phyloP scores from a whole-genome alignment of 1,140 invertebrate species.

The Ctenoplectra terminalis region DNA sequence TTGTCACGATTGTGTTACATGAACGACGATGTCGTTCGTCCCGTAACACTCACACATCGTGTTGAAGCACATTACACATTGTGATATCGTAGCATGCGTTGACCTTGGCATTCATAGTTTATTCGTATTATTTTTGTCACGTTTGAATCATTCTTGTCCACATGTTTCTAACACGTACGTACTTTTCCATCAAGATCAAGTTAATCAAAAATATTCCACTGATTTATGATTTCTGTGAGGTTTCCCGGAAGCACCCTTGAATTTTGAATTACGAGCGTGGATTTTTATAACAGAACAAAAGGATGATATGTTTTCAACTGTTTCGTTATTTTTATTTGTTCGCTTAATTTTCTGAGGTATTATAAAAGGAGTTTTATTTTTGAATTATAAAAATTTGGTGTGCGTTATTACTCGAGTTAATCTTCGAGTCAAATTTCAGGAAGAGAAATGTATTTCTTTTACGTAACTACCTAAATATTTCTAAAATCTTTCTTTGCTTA shows the following conservation, averaged over 20 bases:
- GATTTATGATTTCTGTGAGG: neutral
- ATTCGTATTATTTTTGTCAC: neutral
- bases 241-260: neutral
- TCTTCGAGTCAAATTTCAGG: neutral
- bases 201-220: conserved; percentile 17
- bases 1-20: neutral
- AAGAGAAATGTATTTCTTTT: neutral
- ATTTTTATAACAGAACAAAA: neutral
- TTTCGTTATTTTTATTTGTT: neutral
- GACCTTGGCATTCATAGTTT: conserved; percentile 38
- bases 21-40: conserved; percentile 8
- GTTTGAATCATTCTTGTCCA: conserved; percentile 3
- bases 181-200: conserved; percentile 22
- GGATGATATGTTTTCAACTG: neutral
- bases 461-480: too few species aligned
- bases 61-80: neutral
- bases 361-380: neutral
- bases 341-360: neutral
- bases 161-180: neutral
- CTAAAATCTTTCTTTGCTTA: too few species aligned
- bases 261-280: neutral
- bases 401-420: neutral
- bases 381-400: neutral
- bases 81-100: neutral
- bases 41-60: conserved; percentile 4